Evolutionary conservation across 2,797 vertebrate genomes (phyloP).

Genomic region (Ptychadena robeensis): DNA sequence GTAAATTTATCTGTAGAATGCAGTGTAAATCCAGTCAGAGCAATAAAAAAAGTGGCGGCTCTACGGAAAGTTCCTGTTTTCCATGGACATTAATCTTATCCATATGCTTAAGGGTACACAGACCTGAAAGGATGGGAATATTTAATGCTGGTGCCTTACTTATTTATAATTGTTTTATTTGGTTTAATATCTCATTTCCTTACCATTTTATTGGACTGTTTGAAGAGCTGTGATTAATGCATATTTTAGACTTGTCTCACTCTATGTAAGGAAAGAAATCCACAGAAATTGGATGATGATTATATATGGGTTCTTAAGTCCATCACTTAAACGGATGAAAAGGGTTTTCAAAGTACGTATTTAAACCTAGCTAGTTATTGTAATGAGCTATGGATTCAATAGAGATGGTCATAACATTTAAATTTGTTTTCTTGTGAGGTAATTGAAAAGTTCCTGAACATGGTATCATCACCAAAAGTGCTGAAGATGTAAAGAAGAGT

Average conservation of each 20-base stretch:
- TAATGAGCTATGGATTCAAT: too few relatives aligned
- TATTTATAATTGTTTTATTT: neutral
- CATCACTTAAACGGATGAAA: too few relatives aligned
- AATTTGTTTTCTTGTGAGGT: too few relatives aligned
- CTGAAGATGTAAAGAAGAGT: too few relatives aligned
- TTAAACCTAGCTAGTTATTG: too few relatives aligned
- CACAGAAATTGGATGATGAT: too few relatives aligned
- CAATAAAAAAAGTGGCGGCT: neutral
- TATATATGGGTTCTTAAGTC: too few relatives aligned
- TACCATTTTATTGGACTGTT: neutral
- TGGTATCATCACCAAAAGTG: too few relatives aligned
- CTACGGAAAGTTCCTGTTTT: neutral
- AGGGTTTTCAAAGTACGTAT: too few relatives aligned
- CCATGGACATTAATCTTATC: neutral
- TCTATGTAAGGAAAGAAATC: too few relatives aligned
- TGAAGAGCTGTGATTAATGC: neutral
- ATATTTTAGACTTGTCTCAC: neutral
- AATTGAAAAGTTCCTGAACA: too few relatives aligned
- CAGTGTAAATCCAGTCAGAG: neutral
- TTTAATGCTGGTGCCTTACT: neutral
- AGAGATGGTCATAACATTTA: too few relatives aligned
- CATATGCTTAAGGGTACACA: neutral
- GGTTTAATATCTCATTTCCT: neutral
- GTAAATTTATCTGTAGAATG: conserved; percentile 10
- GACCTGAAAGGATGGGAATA: neutral